Evolutionary conservation across 2,888 invertebrate genomes (phyloP).

Genomic region (Nysson spinosus): DNA sequence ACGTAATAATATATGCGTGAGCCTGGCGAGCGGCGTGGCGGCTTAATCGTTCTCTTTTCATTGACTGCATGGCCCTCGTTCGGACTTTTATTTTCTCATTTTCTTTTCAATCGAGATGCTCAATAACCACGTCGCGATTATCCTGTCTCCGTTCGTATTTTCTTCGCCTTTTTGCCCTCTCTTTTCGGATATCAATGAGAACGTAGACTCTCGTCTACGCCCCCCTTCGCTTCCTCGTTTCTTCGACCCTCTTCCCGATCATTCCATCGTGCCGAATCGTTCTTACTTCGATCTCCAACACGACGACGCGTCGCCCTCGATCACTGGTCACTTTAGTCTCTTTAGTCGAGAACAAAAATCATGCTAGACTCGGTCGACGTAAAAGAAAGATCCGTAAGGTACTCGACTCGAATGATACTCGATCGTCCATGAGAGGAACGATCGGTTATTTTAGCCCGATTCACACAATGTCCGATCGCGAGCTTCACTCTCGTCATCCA

Average conservation of each 20-base stretch:
- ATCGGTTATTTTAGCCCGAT: background rate
- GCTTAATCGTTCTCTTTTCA: slow-evolving; percentile 51
- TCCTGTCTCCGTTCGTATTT: background rate
- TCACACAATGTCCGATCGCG: too few relatives aligned
- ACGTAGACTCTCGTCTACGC: too few relatives aligned
- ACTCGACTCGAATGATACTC: slow-evolving; percentile 15
- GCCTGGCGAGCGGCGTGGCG: slow-evolving; percentile 60
- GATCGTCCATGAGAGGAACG: slow-evolving; percentile 1
- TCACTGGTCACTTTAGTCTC: too few relatives aligned
- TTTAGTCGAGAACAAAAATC: background rate
- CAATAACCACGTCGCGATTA: background rate
- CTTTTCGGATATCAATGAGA: too few relatives aligned
- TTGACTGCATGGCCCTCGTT: slow-evolving; percentile 24
- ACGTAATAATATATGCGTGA: slow-evolving; percentile 63
- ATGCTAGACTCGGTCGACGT: background rate
- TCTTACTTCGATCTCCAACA: slow-evolving; percentile 57
- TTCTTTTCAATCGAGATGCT: too few relatives aligned
- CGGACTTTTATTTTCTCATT: slow-evolving; percentile 24
- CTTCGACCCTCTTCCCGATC: background rate
- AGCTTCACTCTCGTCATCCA: too few relatives aligned
- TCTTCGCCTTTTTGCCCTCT: background rate
- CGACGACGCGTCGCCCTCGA: slow-evolving; percentile 18
- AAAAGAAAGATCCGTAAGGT: slow-evolving; percentile 1
- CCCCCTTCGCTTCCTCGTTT: background rate
- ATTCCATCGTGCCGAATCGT: slow-evolving; percentile 34